phyloP scores from a whole-genome alignment of 2,888 invertebrate species.

The Cetonia aurata region DNA sequence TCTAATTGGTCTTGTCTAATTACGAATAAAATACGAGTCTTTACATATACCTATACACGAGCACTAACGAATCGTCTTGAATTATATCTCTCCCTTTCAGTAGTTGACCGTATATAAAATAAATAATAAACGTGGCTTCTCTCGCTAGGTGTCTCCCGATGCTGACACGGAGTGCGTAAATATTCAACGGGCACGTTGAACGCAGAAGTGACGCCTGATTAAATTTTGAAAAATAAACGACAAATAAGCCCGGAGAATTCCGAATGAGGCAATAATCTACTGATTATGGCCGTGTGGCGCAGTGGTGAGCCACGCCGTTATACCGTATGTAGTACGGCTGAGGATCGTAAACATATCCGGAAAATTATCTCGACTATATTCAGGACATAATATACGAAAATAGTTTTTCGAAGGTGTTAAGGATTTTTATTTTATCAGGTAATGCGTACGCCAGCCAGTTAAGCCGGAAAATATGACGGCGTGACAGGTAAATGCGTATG shows the following conservation, averaged over 20 bases:
- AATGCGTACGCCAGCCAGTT: conserved; percentile 50
- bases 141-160: neutral
- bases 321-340: neutral
- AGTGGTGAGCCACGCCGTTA: conserved; percentile 48
- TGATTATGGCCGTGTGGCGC: conserved; percentile 49
- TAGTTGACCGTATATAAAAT: conserved; percentile 2
- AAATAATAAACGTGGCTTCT: conserved; percentile 11
- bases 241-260: conserved; percentile 49
- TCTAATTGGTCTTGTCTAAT: conserved; percentile 32
- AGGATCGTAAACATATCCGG: conserved; percentile 53
- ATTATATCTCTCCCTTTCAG: conserved; percentile 1
- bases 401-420: conserved; percentile 52
- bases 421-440: conserved; percentile 51
- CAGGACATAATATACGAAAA: conserved; percentile 42
- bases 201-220: conserved; percentile 41
- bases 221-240: conserved; percentile 45
- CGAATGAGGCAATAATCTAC: conserved; percentile 52
- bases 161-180: neutral
- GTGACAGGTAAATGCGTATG: neutral
- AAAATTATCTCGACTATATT: conserved; percentile 51
- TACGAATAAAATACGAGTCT: conserved; percentile 22
- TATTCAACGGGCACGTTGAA: conserved; percentile 9
- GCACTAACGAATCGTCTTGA: neutral
- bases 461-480: conserved; percentile 47
- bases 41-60: conserved; percentile 15